phyloP scores from a whole-genome alignment of 2,113 vertebrate species.

The Chaetorhynchus papuensis region DNA sequence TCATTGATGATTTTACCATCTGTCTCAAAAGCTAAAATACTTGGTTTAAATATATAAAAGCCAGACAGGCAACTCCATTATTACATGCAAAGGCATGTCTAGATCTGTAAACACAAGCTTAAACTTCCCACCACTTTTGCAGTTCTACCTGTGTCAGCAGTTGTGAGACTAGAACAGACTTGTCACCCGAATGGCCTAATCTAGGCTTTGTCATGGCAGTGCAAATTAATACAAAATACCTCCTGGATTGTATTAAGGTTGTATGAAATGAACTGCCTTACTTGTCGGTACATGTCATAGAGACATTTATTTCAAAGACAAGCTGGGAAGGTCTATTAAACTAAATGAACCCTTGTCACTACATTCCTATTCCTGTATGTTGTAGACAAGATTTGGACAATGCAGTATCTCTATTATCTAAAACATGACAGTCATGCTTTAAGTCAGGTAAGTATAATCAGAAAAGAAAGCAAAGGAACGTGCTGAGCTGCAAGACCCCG shows the following conservation, averaged over 20 bases:
- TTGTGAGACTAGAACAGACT: rapidly evolving
- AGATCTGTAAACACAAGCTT: not conserved
- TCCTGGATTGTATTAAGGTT: not conserved
- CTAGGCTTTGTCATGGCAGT: not conserved
- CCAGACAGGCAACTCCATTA: not conserved
- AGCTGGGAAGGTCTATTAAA: not conserved
- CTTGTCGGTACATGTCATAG: not conserved
- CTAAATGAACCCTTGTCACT: not conserved
- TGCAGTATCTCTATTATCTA: not conserved
- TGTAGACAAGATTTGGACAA: not conserved
- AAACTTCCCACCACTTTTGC: not conserved
- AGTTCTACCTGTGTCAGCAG: not conserved
- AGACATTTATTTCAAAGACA: not conserved
- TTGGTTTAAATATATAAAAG: not conserved
- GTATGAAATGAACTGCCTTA: not conserved
- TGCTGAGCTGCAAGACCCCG: not conserved
- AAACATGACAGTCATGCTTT: not conserved
- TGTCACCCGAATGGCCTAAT: not conserved
- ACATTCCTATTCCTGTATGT: not conserved
- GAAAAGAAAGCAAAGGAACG: not conserved
- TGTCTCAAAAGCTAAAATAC: not conserved
- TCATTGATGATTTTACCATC: slow-evolving; percentile 35
- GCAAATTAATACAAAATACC: not conserved
- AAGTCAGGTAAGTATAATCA: not conserved
- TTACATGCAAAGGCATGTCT: not conserved